Evolutionary conservation across 1,140 invertebrate species (phyloP).

Genomic region (Metopolophium dirhodum): DNA sequence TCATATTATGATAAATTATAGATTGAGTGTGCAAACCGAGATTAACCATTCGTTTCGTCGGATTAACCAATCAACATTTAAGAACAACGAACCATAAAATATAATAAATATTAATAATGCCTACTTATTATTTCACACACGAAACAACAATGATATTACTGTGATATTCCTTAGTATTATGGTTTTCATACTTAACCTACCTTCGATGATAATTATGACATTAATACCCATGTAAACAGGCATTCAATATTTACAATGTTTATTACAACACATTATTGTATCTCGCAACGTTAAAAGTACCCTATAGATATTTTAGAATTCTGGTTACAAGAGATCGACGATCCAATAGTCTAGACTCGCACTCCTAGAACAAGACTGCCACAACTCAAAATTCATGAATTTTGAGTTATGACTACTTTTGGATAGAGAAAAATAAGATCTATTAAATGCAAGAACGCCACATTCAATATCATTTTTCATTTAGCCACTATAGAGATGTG

Average conservation of each 20-base stretch:
- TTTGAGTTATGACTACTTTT: too few species aligned
- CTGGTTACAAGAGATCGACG: too few species aligned
- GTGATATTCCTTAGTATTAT: neutral
- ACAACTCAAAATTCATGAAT: too few species aligned
- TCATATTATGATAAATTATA: neutral
- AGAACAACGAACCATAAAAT: neutral
- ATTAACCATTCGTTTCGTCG: neutral
- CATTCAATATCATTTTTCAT: too few species aligned
- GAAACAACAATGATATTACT: neutral
- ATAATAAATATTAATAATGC: too few species aligned
- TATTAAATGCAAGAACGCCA: too few species aligned
- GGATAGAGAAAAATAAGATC: too few species aligned
- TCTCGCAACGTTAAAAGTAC: neutral
- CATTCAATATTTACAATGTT: neutral
- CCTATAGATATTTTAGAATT: too few species aligned
- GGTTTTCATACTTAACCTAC: neutral
- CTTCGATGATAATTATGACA: neutral
- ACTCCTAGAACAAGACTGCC: too few species aligned
- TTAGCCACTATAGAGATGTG: too few species aligned
- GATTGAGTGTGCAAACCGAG: neutral
- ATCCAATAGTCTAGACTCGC: too few species aligned
- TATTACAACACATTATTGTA: neutral
- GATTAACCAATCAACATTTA: neutral
- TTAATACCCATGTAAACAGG: neutral
- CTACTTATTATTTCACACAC: neutral